phyloP scores from a whole-genome alignment of 1,140 invertebrate genomes.

The Oppia nitens region DNA sequence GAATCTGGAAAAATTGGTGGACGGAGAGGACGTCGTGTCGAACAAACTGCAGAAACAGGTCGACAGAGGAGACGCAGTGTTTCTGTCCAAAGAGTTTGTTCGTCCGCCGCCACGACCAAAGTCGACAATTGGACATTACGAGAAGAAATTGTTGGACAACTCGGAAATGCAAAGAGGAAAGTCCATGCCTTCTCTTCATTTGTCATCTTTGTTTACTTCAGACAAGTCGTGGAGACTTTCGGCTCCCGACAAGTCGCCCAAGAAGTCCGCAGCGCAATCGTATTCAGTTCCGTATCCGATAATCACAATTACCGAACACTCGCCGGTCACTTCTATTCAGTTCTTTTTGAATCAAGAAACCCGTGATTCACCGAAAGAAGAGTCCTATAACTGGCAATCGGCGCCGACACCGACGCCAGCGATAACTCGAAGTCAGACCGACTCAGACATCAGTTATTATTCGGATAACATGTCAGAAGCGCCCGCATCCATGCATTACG shows the following conservation, averaged over 20 bases:
- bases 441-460: slow-evolving; percentile 79
- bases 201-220: neutral
- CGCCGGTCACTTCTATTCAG: slow-evolving; percentile 36
- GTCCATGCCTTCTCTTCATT: slow-evolving; percentile 69
- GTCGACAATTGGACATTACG: slow-evolving; percentile 41
- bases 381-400: neutral
- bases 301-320: slow-evolving; percentile 88
- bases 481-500: slow-evolving; percentile 73
- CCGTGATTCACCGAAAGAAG: slow-evolving; percentile 15
- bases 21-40: neutral
- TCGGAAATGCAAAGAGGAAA: slow-evolving; percentile 53
- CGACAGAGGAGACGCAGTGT: neutral
- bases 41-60: slow-evolving; percentile 9
- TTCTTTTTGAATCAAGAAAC: slow-evolving; percentile 23
- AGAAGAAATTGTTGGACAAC: slow-evolving; percentile 23
- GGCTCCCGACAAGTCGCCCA: neutral
- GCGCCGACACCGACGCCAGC: slow-evolving; percentile 7
- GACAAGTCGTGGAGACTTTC: neutral
- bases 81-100: neutral
- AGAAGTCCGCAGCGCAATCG: neutral
- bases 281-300: slow-evolving; percentile 55
- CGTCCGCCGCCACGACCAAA: slow-evolving; percentile 38
- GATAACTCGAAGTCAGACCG: slow-evolving; percentile 71
- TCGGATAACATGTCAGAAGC: slow-evolving; percentile 59
- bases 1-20: neutral